Conservation (phyloP, 2,888 invertebrate genomes). For the Drosophila rellima region DNA sequence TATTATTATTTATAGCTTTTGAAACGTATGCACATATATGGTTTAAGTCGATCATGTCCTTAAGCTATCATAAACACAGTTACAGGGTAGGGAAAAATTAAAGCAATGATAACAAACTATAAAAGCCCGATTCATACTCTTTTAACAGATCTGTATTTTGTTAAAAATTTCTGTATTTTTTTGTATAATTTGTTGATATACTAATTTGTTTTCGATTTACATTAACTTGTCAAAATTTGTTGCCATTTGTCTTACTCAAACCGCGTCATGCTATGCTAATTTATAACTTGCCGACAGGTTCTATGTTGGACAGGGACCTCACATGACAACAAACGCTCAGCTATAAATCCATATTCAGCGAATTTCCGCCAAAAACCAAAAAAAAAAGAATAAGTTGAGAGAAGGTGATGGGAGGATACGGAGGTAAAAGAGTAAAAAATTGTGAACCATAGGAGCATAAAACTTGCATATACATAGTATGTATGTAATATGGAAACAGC, state of each 20-base stretch:
- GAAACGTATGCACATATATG: no score
- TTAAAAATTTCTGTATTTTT: background rate
- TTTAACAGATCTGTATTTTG: background rate
- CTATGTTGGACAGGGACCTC: slow-evolving; percentile 27
- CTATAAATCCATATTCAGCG: slow-evolving; percentile 76
- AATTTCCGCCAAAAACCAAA: slow-evolving; percentile 39
- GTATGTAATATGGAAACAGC: slow-evolving; percentile 58
- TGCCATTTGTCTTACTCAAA: slow-evolving; percentile 53
- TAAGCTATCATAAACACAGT: background rate
- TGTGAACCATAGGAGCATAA: slow-evolving; percentile 59
- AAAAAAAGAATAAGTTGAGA: slow-evolving; percentile 1
- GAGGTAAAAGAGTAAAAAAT: slow-evolving; percentile 17
- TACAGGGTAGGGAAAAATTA: background rate
- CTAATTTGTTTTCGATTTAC: slow-evolving; percentile 39
- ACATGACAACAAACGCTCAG: slow-evolving; percentile 43
- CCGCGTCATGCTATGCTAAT: slow-evolving; percentile 57
- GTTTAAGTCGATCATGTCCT: no score
- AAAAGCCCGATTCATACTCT: background rate
- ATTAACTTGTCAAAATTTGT: slow-evolving; percentile 40
- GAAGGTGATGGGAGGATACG: background rate
- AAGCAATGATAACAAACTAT: background rate
- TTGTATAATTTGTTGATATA: background rate
- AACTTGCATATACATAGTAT: slow-evolving; percentile 58
- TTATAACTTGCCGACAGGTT: slow-evolving; percentile 75
- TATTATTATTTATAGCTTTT: no score